phyloP scores from a whole-genome alignment of 2,888 invertebrate species.

The Tinea semifulvella region DNA sequence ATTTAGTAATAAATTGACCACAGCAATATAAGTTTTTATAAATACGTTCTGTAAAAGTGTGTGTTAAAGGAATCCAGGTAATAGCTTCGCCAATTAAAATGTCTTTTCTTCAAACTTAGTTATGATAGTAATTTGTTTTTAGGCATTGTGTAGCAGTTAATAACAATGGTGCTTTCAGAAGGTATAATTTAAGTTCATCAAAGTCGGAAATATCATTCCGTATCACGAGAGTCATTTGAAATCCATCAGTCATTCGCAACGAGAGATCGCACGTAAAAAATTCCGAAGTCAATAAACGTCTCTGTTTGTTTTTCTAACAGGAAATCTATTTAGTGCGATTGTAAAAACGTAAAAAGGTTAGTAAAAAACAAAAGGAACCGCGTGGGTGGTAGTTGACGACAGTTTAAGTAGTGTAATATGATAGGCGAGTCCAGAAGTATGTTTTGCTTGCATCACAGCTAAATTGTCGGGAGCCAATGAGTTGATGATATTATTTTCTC shows the following conservation, averaged over 20 bases:
- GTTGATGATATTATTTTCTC: constrained; percentile 45
- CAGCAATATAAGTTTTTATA: too few species aligned
- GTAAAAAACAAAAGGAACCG: constrained; percentile 43
- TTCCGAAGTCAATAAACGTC: constrained; percentile 57
- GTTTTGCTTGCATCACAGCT: constrained; percentile 44
- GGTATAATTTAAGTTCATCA: constrained; percentile 25
- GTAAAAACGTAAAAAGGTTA: constrained; percentile 36
- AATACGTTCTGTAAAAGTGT: too few species aligned
- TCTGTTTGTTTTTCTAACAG: constrained; percentile 64
- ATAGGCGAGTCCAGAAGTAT: constrained; percentile 50
- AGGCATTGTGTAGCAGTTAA: background rate
- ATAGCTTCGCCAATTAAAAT: too few species aligned
- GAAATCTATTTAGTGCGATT: constrained; percentile 53
- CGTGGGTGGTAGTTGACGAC: constrained; percentile 60
- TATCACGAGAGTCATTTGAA: constrained; percentile 40
- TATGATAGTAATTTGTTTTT: too few species aligned
- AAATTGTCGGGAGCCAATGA: constrained; percentile 50
- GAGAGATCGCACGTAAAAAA: constrained; percentile 40
- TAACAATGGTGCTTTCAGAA: constrained; percentile 7
- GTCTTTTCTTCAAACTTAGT: too few species aligned
- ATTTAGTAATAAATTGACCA: too few species aligned
- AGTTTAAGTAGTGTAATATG: constrained; percentile 62
- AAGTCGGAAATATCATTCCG: constrained; percentile 24
- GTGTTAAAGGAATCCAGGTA: too few species aligned
- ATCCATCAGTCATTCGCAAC: constrained; percentile 60